Base-by-base conservation (phyloP, 2,113 vertebrate species). In the Thalassarche chlororhynchos region DNA sequence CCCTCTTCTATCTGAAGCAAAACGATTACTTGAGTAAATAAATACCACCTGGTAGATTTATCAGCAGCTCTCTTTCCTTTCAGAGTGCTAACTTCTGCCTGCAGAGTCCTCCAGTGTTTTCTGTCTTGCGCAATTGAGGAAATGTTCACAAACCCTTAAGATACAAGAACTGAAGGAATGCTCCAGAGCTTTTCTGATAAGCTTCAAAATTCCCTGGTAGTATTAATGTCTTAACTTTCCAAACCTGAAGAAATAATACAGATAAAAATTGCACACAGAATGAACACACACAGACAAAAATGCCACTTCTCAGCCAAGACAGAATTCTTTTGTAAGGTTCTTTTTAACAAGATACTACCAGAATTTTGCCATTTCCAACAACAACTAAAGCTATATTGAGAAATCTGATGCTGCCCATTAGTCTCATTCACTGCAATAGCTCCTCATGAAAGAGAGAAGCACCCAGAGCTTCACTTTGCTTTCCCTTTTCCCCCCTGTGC, bases 131-230 rank as follows among this genome's bases (percentile, higher is more conserved):
- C 72, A 92, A 74, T 2, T 51, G 46, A 70, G 79, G 84, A 93
- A 93, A 74, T 15, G n/a, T 70, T 86, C 72, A 28, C 70, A 81
- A 97, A 70, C 29, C 25, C 42, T 25, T 54, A 40, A 84, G 38
- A 87, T 8, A 57, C 3, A 84, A 89, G 72, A 93, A 55, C 47
- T 68, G 77, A 62, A 92, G 26, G 55, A 89, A 90, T 87, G 51
- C 25, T 72, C n/a, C 83, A 40, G 28, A 87, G 60, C 51, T 95
- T 66, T 96, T 72, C 66, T 79, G 65, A 82, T 91, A 93, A 95
- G 78, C 70, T 25, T 69, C 46, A 82, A 13, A 75, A 82, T 91
- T 75, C 36, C 28, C 32, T 38, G 47, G 40, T 51, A 42, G 23
- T 60, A 82, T 55, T 87, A 79, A 71, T 36, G 46, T 54, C 66